Evolutionary conservation across 2,888 invertebrate genomes (phyloP).

Genomic region (Anoplius nigerrimus): DNA sequence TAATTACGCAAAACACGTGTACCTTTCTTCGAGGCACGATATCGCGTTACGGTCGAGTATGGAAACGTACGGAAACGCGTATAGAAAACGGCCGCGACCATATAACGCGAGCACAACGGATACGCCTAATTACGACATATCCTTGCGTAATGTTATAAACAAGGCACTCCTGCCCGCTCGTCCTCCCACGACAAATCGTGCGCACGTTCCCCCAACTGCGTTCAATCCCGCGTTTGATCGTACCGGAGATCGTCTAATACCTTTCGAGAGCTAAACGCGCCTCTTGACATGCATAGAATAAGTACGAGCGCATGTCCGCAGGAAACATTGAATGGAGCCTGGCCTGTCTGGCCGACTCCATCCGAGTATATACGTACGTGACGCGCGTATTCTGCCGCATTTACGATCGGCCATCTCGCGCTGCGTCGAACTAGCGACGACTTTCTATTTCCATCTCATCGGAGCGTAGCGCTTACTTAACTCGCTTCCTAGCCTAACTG

Average conservation of each 20-base stretch:
- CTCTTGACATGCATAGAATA: neutral
- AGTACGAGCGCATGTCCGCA: neutral
- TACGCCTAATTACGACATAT: conserved; percentile 43
- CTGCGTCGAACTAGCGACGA: conserved; percentile 30
- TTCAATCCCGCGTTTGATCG: conserved; percentile 7
- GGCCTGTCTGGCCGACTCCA: conserved; percentile 16
- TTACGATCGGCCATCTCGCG: conserved; percentile 18
- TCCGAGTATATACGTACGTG: no score
- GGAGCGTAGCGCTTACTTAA: conserved; percentile 40
- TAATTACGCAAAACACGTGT: conserved; percentile 33
- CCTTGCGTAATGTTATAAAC: conserved; percentile 31
- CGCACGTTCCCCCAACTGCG: neutral
- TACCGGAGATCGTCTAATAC: conserved; percentile 6
- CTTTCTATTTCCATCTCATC: conserved; percentile 48
- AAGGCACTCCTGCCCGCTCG: no score
- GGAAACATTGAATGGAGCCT: conserved; percentile 30
- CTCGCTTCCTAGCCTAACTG: conserved; percentile 26
- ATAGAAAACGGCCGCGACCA: conserved; percentile 43
- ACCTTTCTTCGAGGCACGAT: conserved; percentile 30
- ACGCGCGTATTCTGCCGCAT: no score
- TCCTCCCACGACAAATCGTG: neutral
- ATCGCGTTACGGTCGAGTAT: conserved; percentile 42
- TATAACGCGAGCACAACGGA: conserved; percentile 47
- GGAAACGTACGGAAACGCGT: no score
- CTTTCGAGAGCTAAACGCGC: neutral